Evolutionary conservation across 2,113 vertebrate genomes (phyloP).

Genomic region (Neolamprologus caudopunctatus): DNA sequence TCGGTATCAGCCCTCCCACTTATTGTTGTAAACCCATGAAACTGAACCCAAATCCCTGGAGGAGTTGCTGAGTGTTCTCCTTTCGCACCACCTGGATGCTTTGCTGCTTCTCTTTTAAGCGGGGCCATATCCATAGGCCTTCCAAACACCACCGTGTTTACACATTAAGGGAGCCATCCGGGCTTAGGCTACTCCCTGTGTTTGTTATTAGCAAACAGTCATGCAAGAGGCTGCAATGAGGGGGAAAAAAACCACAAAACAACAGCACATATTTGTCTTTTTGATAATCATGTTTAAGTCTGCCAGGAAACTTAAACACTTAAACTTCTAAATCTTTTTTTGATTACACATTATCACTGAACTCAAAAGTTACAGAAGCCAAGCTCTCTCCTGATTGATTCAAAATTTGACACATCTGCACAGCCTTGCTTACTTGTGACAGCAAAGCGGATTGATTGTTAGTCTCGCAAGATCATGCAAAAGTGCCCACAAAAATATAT

Average conservation of each 20-base stretch:
- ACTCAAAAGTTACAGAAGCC: conserved; percentile 23
- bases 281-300: conserved; percentile 42
- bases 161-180: background rate
- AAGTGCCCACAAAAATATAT: conserved; percentile 18
- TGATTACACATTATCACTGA: conserved; percentile 12
- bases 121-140: conserved; percentile 1
- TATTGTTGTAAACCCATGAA: conserved; percentile 1
- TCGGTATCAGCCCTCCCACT: background rate
- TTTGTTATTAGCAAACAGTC: conserved; percentile 28
- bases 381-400: background rate
- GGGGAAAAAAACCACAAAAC: accelerated
- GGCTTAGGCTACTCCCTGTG: background rate
- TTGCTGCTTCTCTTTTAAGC: background rate
- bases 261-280: conserved; percentile 30
- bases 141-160: background rate
- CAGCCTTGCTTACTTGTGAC: conserved; percentile 17
- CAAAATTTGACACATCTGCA: conserved; percentile 4
- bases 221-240: background rate
- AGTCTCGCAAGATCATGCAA: conserved; percentile 1
- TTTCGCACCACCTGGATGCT: background rate
- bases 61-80: background rate
- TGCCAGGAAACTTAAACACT: conserved; percentile 25
- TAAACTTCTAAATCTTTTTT: conserved; percentile 30
- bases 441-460: conserved; percentile 10
- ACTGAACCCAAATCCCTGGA: background rate